A percentile compares a stretch with the other conserved stretches of the same genome.
Conservation (phyloP, 2,113 vertebrate genomes). For the Chloroceryle aenea region DNA sequence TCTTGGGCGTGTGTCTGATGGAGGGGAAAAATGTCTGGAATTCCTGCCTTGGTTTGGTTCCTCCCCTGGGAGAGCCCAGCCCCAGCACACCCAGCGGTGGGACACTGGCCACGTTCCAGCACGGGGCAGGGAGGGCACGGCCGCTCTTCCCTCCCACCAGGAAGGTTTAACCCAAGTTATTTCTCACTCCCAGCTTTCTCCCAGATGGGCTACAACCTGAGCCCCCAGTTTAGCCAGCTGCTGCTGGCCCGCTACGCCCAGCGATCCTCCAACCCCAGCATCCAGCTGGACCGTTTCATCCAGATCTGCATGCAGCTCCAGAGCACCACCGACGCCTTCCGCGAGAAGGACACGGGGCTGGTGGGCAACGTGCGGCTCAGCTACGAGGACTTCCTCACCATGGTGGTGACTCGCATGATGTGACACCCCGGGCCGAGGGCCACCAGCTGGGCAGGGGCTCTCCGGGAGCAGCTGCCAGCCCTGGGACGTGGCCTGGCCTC, state of each 20-base stretch:
- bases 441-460: accelerated
- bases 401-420: conserved; percentile 85
- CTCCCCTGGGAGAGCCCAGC: neutral
- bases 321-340: conserved; percentile 88
- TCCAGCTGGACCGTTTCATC: conserved; percentile 95
- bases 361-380: conserved; percentile 83
- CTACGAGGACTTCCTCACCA: conserved; percentile 93
- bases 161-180: neutral
- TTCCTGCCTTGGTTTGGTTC: neutral
- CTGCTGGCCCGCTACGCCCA: conserved; percentile 79
- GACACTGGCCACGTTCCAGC: neutral
- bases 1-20: neutral
- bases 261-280: conserved; percentile 56
- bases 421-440: conserved; percentile 39
- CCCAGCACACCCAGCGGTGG: neutral
- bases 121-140: accelerated
- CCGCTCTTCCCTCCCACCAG: accelerated
- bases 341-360: conserved; percentile 87
- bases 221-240: conserved; percentile 90
- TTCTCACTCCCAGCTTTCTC: conserved; percentile 80
- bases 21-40: neutral
- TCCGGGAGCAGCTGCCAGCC: accelerated
- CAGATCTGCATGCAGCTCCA: conserved; percentile 95
- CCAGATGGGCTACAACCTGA: conserved; percentile 96
- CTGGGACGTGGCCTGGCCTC: neutral